These are phyloP conservation scores for Carassius carassius DNA, from an alignment of 2,113 vertebrate genomes.

Conservation along the genomic window DNA sequence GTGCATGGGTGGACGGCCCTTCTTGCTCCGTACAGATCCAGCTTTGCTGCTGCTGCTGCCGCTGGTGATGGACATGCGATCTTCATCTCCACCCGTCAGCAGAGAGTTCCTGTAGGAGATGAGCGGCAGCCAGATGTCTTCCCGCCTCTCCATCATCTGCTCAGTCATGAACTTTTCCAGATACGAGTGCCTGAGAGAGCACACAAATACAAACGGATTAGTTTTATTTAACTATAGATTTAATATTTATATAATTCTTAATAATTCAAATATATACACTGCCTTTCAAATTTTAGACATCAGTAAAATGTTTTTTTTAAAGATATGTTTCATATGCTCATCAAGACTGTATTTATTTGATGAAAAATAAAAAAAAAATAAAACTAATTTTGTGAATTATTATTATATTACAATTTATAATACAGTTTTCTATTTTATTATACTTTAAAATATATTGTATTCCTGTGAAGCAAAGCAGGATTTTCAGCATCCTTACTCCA, in stretches of 20 bases:
- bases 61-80: conserved; percentile 93
- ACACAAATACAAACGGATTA: neutral
- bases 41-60: conserved; percentile 94
- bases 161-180: conserved; percentile 96
- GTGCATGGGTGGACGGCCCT: conserved; percentile 88
- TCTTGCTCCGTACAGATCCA: conserved; percentile 92
- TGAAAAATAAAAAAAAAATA: too few relatives aligned
- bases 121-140: conserved; percentile 97
- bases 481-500: too few relatives aligned
- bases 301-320: too few relatives aligned
- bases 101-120: conserved; percentile 96
- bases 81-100: conserved; percentile 91
- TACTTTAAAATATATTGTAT: too few relatives aligned
- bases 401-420: too few relatives aligned
- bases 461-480: too few relatives aligned
- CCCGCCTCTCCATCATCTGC: conserved; percentile 94
- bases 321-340: too few relatives aligned
- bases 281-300: too few relatives aligned
- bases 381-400: too few relatives aligned
- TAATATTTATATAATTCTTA: neutral
- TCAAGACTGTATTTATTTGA: too few relatives aligned
- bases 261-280: too few relatives aligned
- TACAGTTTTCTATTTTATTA: too few relatives aligned
- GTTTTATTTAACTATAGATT: neutral
- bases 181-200: conserved; percentile 84